Evolutionary conservation across 2,888 invertebrate genomes (phyloP).

Genomic region (Limulus polyphemus): DNA sequence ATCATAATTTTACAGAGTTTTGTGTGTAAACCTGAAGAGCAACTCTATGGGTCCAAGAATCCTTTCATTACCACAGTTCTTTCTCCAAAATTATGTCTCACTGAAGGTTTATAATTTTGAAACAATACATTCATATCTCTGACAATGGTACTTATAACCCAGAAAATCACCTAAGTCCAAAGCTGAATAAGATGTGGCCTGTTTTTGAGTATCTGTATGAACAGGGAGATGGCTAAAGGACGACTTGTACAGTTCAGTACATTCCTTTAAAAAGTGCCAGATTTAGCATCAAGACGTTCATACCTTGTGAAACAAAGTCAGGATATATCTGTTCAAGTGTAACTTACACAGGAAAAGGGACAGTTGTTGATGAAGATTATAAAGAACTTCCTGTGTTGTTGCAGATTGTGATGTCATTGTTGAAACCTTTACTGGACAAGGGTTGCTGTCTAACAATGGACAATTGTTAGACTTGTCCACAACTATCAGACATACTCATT

Average conservation of each 20-base stretch:
- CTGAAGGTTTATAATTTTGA: conserved; percentile 1
- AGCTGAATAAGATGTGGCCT: too few species aligned
- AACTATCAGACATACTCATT: conserved; percentile 4
- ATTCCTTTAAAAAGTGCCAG: conserved; percentile 21
- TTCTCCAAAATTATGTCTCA: conserved; percentile 4
- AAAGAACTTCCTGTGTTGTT: too few species aligned
- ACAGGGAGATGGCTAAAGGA: conserved; percentile 15
- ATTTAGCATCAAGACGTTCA: conserved; percentile 21
- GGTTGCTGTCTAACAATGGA: conserved; percentile 15
- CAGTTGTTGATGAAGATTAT: conserved; percentile 6
- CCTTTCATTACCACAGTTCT: background rate
- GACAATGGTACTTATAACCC: conserved; percentile 1
- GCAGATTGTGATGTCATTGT: too few species aligned
- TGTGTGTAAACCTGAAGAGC: conserved; percentile 6
- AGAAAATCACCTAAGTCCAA: conserved; percentile 9
- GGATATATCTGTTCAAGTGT: conserved; percentile 11
- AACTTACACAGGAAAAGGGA: conserved; percentile 7
- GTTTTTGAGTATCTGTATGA: conserved; percentile 10
- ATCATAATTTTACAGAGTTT: conserved; percentile 5
- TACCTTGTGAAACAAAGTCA: conserved; percentile 10
- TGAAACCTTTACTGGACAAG: conserved; percentile 13
- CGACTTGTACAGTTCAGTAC: conserved; percentile 17
- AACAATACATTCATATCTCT: conserved; percentile 7
- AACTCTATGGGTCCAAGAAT: conserved; percentile 3
- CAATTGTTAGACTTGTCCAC: conserved; percentile 9